Conservation (phyloP, 2,113 vertebrate species). For the Alosa alosa region DNA sequence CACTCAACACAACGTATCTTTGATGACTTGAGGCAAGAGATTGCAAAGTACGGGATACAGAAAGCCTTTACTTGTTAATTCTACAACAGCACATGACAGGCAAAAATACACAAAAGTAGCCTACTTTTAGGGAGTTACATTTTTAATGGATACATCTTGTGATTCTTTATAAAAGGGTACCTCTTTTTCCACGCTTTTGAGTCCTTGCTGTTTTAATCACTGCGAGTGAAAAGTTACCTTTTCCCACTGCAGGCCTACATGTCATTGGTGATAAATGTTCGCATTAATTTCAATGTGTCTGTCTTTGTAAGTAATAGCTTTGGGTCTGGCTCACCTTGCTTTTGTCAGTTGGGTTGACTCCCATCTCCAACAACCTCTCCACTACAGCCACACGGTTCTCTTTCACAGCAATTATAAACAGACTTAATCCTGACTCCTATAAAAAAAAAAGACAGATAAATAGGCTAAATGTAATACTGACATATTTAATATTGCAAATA, state of each 20-base stretch:
- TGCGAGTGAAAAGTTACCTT: not conserved
- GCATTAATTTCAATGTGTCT: not conserved
- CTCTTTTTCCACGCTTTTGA: not conserved
- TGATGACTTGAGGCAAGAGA: not conserved
- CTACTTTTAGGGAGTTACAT: not conserved
- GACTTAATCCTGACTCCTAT: slow-evolving; percentile 59
- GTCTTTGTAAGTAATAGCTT: not conserved
- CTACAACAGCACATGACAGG: not conserved
- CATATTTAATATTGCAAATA: not conserved
- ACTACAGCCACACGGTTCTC: slow-evolving; percentile 57
- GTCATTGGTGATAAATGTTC: not conserved
- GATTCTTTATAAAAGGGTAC: not conserved
- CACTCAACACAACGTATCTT: not conserved
- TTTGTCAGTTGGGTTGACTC: slow-evolving; percentile 53
- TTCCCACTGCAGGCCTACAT: not conserved
- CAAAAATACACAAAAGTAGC: not conserved
- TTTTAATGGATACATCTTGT: not conserved
- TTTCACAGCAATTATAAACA: slow-evolving; percentile 59
- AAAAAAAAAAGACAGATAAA: slow-evolving; percentile 15
- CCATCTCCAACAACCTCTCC: slow-evolving; percentile 59
- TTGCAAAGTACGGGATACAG: not conserved
- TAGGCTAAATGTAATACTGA: not conserved
- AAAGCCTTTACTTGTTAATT: not conserved
- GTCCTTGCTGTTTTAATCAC: not conserved
- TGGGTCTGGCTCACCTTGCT: slow-evolving; percentile 47